Base-by-base conservation (phyloP, 2,888 invertebrate species). In the Sabatieria punctata region DNA sequence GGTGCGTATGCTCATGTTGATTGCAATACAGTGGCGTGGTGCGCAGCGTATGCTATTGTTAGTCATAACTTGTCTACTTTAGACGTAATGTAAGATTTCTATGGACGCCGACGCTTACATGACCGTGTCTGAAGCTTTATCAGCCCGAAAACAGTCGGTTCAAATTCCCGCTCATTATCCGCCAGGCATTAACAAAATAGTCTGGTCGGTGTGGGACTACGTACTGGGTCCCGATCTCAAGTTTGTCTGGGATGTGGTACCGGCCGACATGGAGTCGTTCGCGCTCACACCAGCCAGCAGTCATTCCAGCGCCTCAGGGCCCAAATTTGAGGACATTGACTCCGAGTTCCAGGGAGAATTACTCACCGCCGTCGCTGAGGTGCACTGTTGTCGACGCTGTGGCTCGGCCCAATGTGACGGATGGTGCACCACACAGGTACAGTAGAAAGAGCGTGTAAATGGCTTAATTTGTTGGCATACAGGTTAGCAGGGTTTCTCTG, bases 181-280 rank as follows among this genome's bases (percentile, higher is more conserved):
- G 3, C 23, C 37, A 21, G 46, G 46, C 4, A 13, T 46, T 13
- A 19, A 46, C 4, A 39, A 41, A 18, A 26, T 46, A 11, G 41
- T 46, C 23, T 46, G 46, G 46, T 46, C 46, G 3, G 40, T 40
- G 3, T 46, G 46, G 46, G 40, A 40, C 19, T 24, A 46, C 19
- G 6, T 46, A n/a, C n/a, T 46, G 26, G 46, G 46, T 2, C 46
- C 46, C 15, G 26, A 46, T 4, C 30, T 46, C 15, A 18, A 33
- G 4, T 46, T 46, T 21, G 41, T 46, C n/a, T 46, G 46, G 46
- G 41, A 46, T 11, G 27, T 46, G 4, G 41, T 30, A 22, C 43
- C 43, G n/a, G n/a, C 43, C 23, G 40, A 40, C 6, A 6, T 40
- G n/a, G n/a, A n/a, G 27, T 46, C 18, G 41, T 30, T 19, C 43